Conservation (phyloP, 53 echinoderm and acorn worm genomes). For the Zoroaster sp. region DNA sequence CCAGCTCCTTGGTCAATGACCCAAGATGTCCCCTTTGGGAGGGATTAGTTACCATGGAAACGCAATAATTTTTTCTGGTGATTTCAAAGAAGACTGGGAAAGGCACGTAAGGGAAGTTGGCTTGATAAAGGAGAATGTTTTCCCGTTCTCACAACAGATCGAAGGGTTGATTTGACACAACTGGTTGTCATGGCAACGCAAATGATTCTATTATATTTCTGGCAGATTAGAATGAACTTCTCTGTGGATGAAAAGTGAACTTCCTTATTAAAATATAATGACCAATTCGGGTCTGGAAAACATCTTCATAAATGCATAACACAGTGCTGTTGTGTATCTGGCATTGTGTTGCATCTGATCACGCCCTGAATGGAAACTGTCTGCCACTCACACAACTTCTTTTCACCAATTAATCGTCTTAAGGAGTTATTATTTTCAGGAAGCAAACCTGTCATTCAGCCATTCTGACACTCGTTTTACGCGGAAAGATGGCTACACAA, state of each 20-base stretch:
- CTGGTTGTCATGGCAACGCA: not conserved
- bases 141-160: not conserved
- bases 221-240: not conserved
- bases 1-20: slow-evolving; percentile 20
- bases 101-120: not conserved
- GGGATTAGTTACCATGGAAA: slow-evolving; percentile 49
- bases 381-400: not conserved
- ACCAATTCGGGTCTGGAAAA: not conserved
- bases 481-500: too few relatives aligned
- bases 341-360: not conserved
- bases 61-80: not conserved
- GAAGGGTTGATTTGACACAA: not conserved
- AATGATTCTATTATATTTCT: not conserved
- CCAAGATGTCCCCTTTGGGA: slow-evolving; percentile 47
- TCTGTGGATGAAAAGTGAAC: not conserved
- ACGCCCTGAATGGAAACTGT: not conserved
- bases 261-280: not conserved
- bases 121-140: not conserved
- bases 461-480: too few relatives aligned
- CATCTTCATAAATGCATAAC: not conserved
- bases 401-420: not conserved
- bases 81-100: not conserved
- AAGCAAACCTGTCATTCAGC: too few relatives aligned
- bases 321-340: not conserved
- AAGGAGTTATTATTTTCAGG: not conserved